Evolutionary conservation across 2,888 invertebrate genomes (phyloP), one percentile per base, ranked within the genome.

Genomic region (Drosophila rubida): DNA sequence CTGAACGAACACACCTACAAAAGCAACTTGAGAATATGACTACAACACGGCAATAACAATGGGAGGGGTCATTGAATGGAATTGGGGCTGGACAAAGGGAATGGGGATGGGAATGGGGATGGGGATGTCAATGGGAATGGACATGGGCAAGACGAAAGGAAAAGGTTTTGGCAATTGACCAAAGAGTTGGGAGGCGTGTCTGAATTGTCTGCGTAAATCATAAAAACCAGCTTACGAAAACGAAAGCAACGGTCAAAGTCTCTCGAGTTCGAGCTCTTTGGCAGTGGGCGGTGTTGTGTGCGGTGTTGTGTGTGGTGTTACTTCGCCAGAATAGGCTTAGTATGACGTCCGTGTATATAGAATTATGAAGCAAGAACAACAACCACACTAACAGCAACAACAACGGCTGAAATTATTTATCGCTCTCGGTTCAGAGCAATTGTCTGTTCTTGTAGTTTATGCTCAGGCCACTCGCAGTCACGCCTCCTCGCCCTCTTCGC

Each of bases 381-480:
- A 67, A 37, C 30, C 53, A n/a, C 30, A 54, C 37, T 30, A 46
- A 32, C 27, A 30, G 4, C 30, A 30, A 30, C 11, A 30, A 11
- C 27, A 30, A 11, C 30, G 11, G 11, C 62, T 58, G 65, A 83
- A 86, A 86, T 86, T 86, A 83, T 83, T 80, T 81, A 86, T 82
- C 70, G 83, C 80, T 67, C 69, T 58, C 32, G 53, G 61, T 66
- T 66, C 51, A 57, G 51, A 59, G 58, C 80, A 86, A 86, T 85
- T 80, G 80, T 86, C 80, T 79, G 76, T 61, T 66, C 66, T 70
- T 83, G 83, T 86, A 83, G 80, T 82, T 85, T 86, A 86, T 80
- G 59, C 57, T 39, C 61, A n/a, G 53, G 57, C 65, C 62, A 72
- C 75, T 61, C 50, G 22, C 53, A 16, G 61, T 48, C 37, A 55